phyloP scores from a whole-genome alignment of 2,888 invertebrate genomes.

The Epiperipatus broadwayi region DNA sequence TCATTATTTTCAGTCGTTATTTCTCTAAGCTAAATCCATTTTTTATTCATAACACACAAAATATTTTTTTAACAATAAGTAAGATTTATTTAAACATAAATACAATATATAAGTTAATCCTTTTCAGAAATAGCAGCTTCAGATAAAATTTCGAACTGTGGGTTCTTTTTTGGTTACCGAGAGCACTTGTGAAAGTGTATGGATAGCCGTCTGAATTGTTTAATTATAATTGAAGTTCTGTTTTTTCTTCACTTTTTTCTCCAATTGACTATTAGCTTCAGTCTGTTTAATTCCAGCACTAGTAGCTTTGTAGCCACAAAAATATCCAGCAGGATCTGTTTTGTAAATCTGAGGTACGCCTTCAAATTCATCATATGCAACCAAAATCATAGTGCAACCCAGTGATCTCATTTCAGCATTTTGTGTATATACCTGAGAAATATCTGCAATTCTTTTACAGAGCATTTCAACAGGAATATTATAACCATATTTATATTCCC shows the following conservation, averaged over 20 bases:
- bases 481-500: slow-evolving; percentile 84
- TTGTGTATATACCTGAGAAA: slow-evolving; percentile 82
- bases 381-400: slow-evolving; percentile 80
- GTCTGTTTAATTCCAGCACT: slow-evolving; percentile 89
- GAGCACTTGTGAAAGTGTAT: slow-evolving; percentile 74
- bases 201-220: slow-evolving; percentile 73
- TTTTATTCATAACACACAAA: too few species aligned
- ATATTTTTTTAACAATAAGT: too few species aligned
- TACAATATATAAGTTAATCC: slow-evolving; percentile 37
- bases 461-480: slow-evolving; percentile 84
- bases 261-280: slow-evolving; percentile 86
- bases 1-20: too few species aligned
- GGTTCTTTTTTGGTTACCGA: too few species aligned
- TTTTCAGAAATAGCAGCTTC: slow-evolving; percentile 71
- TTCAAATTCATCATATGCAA: slow-evolving; percentile 60
- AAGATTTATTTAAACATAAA: background rate
- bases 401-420: slow-evolving; percentile 98
- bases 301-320: slow-evolving; percentile 80
- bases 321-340: slow-evolving; percentile 97
- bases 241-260: slow-evolving; percentile 92
- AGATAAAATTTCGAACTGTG: slow-evolving; percentile 37
- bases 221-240: slow-evolving; percentile 58
- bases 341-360: slow-evolving; percentile 79
- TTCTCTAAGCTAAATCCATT: too few species aligned
- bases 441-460: slow-evolving; percentile 83